These are phyloP conservation scores for Oxyruncus cristatus DNA, from an alignment of 2,113 vertebrate genomes.

Conservation along the genomic window DNA sequence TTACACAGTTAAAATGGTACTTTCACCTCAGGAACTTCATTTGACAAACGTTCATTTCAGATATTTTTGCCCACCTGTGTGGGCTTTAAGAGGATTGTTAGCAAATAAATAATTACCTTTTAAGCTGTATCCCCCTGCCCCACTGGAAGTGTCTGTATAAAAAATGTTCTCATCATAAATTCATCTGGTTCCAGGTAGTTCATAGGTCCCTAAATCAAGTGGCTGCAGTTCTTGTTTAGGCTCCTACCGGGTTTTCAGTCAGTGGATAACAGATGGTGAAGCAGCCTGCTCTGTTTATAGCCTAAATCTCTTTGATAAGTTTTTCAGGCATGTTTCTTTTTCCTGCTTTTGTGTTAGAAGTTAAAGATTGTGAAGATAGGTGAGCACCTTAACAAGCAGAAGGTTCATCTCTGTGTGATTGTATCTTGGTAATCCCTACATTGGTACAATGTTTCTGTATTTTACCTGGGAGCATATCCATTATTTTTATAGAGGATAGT, in stretches of 20 bases:
- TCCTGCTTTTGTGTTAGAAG: slow-evolving; percentile 39
- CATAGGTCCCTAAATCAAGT: neutral
- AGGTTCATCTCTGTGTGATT: neutral
- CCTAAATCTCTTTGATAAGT: neutral
- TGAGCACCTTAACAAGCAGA: neutral
- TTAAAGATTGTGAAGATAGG: neutral
- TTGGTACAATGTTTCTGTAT: neutral
- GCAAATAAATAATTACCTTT: neutral
- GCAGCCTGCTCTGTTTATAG: neutral
- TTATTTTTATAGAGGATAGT: neutral
- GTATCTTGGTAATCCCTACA: neutral
- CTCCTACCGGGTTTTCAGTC: neutral
- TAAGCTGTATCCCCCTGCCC: neutral
- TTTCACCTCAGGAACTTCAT: neutral
- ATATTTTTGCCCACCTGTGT: neutral
- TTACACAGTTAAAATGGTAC: neutral
- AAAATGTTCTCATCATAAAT: neutral
- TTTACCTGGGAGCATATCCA: neutral
- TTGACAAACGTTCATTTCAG: neutral
- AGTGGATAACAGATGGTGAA: neutral
- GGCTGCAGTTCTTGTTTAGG: neutral
- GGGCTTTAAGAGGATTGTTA: neutral
- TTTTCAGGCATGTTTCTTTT: slow-evolving; percentile 28
- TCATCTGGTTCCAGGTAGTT: neutral
- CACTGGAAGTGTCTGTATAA: neutral